A percentile compares a stretch with the other conserved stretches of the same genome.
Evolutionary conservation across 2,888 invertebrate species (phyloP).

Genomic region (Cheilosia soror): DNA sequence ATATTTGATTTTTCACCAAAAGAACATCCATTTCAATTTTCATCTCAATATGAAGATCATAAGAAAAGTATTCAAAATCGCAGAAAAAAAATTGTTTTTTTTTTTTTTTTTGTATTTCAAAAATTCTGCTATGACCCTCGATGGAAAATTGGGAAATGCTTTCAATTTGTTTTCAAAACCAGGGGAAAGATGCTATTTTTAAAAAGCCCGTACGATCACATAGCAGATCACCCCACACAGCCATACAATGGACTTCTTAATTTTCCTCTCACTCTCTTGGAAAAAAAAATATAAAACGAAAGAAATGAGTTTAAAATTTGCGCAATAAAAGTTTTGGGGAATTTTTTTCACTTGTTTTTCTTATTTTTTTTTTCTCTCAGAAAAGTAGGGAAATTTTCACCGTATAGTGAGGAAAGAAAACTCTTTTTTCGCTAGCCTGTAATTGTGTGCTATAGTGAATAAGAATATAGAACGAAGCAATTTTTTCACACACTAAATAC

Average conservation of each 20-base stretch:
- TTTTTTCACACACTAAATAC: constrained; percentile 62
- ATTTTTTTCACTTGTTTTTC: constrained; percentile 34
- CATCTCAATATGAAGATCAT: constrained; percentile 59
- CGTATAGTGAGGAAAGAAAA: constrained; percentile 10
- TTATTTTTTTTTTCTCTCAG: constrained; percentile 38
- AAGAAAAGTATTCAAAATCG: constrained; percentile 60
- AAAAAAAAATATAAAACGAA: constrained; percentile 3
- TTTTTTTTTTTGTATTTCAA: neutral
- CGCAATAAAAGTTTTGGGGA: constrained; percentile 58
- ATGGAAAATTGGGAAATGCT: constrained; percentile 75
- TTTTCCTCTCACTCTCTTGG: constrained; percentile 32
- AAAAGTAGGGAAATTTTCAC: constrained; percentile 62
- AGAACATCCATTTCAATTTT: constrained; percentile 30
- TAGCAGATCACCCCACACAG: constrained; percentile 40
- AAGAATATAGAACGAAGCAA: constrained; percentile 60
- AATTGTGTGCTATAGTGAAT: constrained; percentile 43
- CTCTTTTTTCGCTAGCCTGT: constrained; percentile 44
- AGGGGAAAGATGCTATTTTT: constrained; percentile 72
- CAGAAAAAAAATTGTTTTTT: constrained; percentile 1
- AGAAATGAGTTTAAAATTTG: constrained; percentile 41
- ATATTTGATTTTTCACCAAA: neutral
- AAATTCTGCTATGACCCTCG: constrained; percentile 72
- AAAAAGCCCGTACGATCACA: constrained; percentile 68
- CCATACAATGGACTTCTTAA: constrained; percentile 31
- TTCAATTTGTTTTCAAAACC: constrained; percentile 62